Evolutionary conservation across 1,140 invertebrate species (phyloP), one percentile per base, ranked within the genome.

Genomic region (Homalodisca vitripennis): DNA sequence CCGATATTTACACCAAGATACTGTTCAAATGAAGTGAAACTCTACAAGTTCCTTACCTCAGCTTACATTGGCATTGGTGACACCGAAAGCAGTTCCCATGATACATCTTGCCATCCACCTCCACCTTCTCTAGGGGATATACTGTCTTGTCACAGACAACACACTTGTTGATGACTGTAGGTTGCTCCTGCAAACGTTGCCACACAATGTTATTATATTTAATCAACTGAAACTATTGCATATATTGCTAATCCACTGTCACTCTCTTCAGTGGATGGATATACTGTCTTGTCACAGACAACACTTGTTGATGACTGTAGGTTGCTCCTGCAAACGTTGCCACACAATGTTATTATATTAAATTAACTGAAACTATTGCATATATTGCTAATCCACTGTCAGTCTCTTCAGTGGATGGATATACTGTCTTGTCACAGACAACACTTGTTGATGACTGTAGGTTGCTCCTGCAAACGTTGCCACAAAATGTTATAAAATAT

Each of bases 1-100:
- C n/a, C n/a, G n/a, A n/a, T n/a, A n/a, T n/a, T n/a, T n/a, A n/a
- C n/a, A n/a, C n/a, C n/a, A n/a, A n/a, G n/a, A n/a, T n/a, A n/a
- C n/a, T n/a, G n/a, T n/a, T n/a, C n/a, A n/a, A n/a, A n/a, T n/a
- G n/a, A n/a, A n/a, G n/a, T n/a, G n/a, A n/a, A n/a, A n/a, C n/a
- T n/a, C n/a, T n/a, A n/a, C 14, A 30, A 30, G 27, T n/a, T 55
- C 46, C 60, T 78, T 86, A 92, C 91, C 90, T 89, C 69, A 92
- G 79, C 69, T 89, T 82, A 73, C 87, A 86, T 75, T 88, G 88
- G 80, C 91, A 93, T 74, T 92, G 89, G 66, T 86, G 86, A 79
- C 92, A 93, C 72, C 88, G 86, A 80, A 93, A 93, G 80, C 92
- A 93, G 72, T 85, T 85, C 77, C 89, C 90, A 78, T 92, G 91